Conservation (phyloP, 2,113 vertebrate species). For the Rynchops niger region DNA sequence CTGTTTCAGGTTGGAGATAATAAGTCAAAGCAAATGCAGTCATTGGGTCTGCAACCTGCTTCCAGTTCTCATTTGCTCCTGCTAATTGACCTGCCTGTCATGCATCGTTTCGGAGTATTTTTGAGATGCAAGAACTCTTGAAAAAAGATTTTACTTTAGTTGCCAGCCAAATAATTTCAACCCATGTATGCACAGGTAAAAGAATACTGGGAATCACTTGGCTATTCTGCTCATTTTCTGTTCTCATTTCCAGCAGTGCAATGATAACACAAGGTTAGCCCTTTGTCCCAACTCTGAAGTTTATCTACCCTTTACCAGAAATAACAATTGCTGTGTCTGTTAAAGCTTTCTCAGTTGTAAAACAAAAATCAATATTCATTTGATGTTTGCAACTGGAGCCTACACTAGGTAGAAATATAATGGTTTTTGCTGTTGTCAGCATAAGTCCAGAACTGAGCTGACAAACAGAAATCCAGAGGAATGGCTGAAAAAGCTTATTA, state of each 20-base stretch:
- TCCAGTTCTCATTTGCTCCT: not conserved
- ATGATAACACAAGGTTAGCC: not conserved
- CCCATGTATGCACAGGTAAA: not conserved
- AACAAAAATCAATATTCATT: constrained; percentile 52
- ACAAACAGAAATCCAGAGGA: constrained; percentile 6
- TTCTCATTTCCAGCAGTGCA: not conserved
- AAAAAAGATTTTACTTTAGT: not conserved
- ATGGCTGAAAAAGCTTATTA: not conserved
- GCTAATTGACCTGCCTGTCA: not conserved
- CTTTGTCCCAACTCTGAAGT: not conserved
- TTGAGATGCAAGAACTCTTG: not conserved
- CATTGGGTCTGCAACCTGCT: not conserved
- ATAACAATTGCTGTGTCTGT: not conserved
- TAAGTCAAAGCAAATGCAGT: not conserved
- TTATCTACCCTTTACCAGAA: not conserved
- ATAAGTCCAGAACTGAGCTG: not conserved
- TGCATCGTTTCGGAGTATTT: not conserved
- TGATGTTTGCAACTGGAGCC: constrained; percentile 8
- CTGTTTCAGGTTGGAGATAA: not conserved
- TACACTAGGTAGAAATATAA: not conserved
- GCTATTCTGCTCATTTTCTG: not conserved
- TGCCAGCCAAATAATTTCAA: not conserved
- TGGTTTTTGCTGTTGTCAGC: constrained; percentile 39
- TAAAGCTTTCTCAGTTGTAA: constrained; percentile 29
- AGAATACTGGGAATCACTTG: not conserved